Percentiles rank a stretch among this genome's conserved stretches.
These are phyloP conservation scores for Thunnus albacares DNA, from an alignment of 2,797 vertebrate species.

Conservation along the genomic window DNA sequence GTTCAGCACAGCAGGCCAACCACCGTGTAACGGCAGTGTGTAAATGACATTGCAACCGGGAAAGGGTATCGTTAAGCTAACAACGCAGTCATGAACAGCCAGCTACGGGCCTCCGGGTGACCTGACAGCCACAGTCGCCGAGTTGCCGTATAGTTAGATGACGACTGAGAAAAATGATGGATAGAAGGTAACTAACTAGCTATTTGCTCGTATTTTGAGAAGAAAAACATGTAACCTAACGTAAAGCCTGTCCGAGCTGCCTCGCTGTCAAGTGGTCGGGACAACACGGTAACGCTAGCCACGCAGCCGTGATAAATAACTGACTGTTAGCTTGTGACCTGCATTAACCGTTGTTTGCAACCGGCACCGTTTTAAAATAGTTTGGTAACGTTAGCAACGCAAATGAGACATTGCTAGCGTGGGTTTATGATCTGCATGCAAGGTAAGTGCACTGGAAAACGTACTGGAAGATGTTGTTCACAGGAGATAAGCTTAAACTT, in stretches of 20 bases:
- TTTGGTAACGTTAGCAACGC: slow-evolving; percentile 33
- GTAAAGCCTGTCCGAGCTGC: slow-evolving; percentile 2
- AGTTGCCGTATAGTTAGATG: slow-evolving; percentile 30
- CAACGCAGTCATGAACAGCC: slow-evolving; percentile 52
- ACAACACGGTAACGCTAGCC: slow-evolving; percentile 29
- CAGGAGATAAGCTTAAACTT: slow-evolving; percentile 18
- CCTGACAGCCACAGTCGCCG: slow-evolving; percentile 54
- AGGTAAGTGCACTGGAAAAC: slow-evolving; percentile 36
- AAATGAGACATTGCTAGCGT: slow-evolving; percentile 34
- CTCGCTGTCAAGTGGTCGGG: slow-evolving; percentile 39
- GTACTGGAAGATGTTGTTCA: not conserved
- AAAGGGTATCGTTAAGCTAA: slow-evolving; percentile 50
- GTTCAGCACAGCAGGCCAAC: not conserved
- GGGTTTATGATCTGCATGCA: slow-evolving; percentile 23
- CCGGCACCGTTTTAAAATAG: not conserved
- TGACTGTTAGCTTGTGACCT: slow-evolving; percentile 24
- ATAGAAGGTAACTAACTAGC: slow-evolving; percentile 60
- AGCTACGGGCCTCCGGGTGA: slow-evolving; percentile 71
- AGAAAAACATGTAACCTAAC: not conserved
- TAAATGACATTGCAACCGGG: slow-evolving; percentile 66
- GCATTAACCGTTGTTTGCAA: slow-evolving; percentile 1
- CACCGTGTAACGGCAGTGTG: slow-evolving; percentile 39
- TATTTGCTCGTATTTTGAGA: not conserved
- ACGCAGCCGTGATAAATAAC: slow-evolving; percentile 28
- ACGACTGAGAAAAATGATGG: slow-evolving; percentile 43